A percentile compares a stretch with the other conserved stretches of the same genome.
phyloP scores from a whole-genome alignment of 92 coral and sea anemone species.

The Umimayanthus chanpuru region DNA sequence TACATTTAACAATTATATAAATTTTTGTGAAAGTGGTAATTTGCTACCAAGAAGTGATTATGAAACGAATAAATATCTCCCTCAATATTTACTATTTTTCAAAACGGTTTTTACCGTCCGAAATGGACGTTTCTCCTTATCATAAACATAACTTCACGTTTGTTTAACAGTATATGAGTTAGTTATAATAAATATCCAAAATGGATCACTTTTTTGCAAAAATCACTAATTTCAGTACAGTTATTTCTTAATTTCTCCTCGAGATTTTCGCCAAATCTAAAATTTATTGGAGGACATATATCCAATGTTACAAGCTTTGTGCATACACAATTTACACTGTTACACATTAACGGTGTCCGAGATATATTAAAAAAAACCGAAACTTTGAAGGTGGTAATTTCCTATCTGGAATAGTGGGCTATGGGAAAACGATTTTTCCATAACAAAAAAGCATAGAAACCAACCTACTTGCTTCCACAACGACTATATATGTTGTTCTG shows the following conservation, averaged over 20 bases:
- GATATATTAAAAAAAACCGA: slow-evolving; percentile 16
- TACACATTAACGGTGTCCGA: slow-evolving; percentile 11
- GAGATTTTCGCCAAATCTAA: slow-evolving; percentile 13
- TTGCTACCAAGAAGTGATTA: slow-evolving; percentile 20
- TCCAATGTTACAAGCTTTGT: slow-evolving; percentile 4
- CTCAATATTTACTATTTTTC: slow-evolving; percentile 19
- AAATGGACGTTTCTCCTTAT: slow-evolving; percentile 18
- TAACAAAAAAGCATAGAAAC: neutral
- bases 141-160: neutral
- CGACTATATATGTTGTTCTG: neutral
- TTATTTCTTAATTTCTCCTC: slow-evolving; percentile 23
- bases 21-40: slow-evolving; percentile 12
- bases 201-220: slow-evolving; percentile 20
- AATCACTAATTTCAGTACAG: slow-evolving; percentile 2
- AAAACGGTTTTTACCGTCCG: slow-evolving; percentile 4
- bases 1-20: slow-evolving; percentile 10
- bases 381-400: slow-evolving; percentile 14
- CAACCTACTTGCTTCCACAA: slow-evolving; percentile 12
- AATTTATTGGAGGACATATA: slow-evolving; percentile 2
- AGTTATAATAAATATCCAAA: slow-evolving; percentile 14
- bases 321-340: slow-evolving; percentile 9
- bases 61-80: slow-evolving; percentile 11
- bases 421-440: slow-evolving; percentile 14
- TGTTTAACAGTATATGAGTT: slow-evolving; percentile 14
- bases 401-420: slow-evolving; percentile 1